A percentile compares a stretch with the other conserved stretches of the same genome.
These are phyloP conservation scores for Apocheima hispidaria DNA, from an alignment of 2,888 invertebrate genomes.

Conservation along the genomic window DNA sequence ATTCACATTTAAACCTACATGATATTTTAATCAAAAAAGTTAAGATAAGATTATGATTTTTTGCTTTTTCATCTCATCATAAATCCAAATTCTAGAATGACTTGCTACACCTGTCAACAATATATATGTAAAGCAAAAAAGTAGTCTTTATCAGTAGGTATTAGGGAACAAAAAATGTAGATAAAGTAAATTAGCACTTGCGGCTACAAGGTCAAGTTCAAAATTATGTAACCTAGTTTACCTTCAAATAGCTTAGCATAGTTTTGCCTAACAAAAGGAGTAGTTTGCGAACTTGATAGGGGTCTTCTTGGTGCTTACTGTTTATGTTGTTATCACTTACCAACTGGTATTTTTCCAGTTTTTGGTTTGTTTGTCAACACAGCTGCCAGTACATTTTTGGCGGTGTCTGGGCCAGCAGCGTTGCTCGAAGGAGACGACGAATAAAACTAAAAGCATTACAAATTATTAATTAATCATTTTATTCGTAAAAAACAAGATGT, in stretches of 20 bases:
- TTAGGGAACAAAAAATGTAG: slow-evolving; percentile 18
- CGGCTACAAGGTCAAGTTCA: slow-evolving; percentile 62
- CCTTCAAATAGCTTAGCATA: background rate
- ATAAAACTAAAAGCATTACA: slow-evolving; percentile 64
- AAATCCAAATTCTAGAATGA: background rate
- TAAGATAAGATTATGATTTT: background rate
- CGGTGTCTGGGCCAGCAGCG: slow-evolving; percentile 65
- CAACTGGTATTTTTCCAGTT: slow-evolving; percentile 81
- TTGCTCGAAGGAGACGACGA: slow-evolving; percentile 62
- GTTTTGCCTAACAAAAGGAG: background rate
- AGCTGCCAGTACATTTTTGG: slow-evolving; percentile 82
- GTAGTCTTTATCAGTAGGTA: slow-evolving; percentile 18
- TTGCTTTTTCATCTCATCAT: background rate
- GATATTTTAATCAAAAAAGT: too few species aligned
- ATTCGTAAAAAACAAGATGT: slow-evolving; percentile 24
- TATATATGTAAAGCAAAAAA: slow-evolving; percentile 8
- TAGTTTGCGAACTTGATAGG: background rate
- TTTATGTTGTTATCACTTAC: slow-evolving; percentile 59
- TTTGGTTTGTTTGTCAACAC: slow-evolving; percentile 82
- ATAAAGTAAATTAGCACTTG: slow-evolving; percentile 44
- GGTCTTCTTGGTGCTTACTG: background rate
- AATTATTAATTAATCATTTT: slow-evolving; percentile 20
- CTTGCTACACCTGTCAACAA: background rate
- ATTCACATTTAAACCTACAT: background rate
- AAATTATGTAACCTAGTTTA: slow-evolving; percentile 57